A percentile compares a stretch with the other conserved stretches of the same genome.
Conservation (phyloP, 2,797 vertebrate species). For the Clamator glandarius region DNA sequence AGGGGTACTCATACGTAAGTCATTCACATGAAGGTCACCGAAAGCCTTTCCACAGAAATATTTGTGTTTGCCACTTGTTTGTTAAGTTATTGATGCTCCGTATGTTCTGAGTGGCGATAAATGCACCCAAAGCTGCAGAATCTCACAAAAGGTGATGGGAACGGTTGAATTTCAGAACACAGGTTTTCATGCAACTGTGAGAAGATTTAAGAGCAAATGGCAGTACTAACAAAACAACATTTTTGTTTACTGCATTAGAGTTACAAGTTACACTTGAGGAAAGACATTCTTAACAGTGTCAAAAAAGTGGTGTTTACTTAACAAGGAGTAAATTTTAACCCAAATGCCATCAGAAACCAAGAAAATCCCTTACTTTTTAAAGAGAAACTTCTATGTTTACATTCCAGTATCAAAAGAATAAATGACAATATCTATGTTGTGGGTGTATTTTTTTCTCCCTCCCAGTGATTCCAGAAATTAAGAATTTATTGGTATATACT, state of each 20-base stretch:
- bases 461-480: neutral
- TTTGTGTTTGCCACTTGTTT: slow-evolving; percentile 17
- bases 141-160: neutral
- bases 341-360: neutral
- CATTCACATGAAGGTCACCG: neutral
- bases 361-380: neutral
- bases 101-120: neutral
- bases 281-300: slow-evolving; percentile 53
- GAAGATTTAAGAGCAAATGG: slow-evolving; percentile 39
- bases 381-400: neutral
- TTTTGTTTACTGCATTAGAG: slow-evolving; percentile 63
- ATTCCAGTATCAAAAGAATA: neutral
- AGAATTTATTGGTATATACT: neutral
- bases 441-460: neutral
- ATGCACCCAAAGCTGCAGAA: neutral
- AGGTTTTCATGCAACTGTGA: slow-evolving; percentile 36
- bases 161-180: slow-evolving; percentile 22
- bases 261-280: slow-evolving; percentile 38
- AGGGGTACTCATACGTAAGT: neutral
- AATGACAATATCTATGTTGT: neutral
- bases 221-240: slow-evolving; percentile 53
- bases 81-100: neutral
- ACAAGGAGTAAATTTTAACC: slow-evolving; percentile 37
- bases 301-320: slow-evolving; percentile 24
- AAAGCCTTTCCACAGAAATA: slow-evolving; percentile 25